A percentile compares a stretch with the other conserved stretches of the same genome.
Evolutionary conservation across 2,113 vertebrate genomes (phyloP).

Genomic region (Romanogobio albipinnatus): DNA sequence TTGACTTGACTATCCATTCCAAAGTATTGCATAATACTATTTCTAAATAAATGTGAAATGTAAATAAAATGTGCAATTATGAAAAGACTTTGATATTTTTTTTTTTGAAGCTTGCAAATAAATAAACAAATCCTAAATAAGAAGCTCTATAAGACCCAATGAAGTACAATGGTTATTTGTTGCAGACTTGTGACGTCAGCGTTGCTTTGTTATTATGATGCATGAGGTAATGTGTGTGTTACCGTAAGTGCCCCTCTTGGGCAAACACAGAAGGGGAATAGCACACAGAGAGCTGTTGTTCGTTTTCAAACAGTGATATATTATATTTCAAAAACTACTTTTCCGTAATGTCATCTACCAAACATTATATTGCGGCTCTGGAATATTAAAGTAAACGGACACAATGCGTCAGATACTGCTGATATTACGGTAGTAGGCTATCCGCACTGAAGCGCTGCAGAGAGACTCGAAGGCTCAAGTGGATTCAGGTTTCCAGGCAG

Average conservation of each 20-base stretch:
- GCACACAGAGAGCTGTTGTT: too few species aligned
- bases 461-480: constrained; percentile 56
- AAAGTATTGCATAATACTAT: background rate
- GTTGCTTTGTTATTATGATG: background rate
- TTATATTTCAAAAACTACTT: background rate
- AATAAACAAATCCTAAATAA: background rate
- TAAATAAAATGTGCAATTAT: background rate
- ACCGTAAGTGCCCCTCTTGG: background rate
- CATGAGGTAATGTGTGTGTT: constrained; percentile 24
- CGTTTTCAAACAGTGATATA: background rate
- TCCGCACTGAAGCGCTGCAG: constrained; percentile 62
- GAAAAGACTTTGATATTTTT: background rate
- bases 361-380: background rate
- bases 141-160: background rate
- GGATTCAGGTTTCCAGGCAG: constrained; percentile 59
- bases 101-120: background rate
- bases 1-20: too few species aligned
- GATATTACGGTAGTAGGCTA: constrained; percentile 67
- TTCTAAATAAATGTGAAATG: constrained; percentile 2
- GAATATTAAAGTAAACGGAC: background rate
- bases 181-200: constrained; percentile 3
- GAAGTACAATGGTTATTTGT: background rate
- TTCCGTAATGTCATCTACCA: background rate
- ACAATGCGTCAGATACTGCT: background rate
- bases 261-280: background rate